These are phyloP conservation scores for Trogon melanurus DNA, from an alignment of 2,113 vertebrate genomes.

Conservation along the genomic window DNA sequence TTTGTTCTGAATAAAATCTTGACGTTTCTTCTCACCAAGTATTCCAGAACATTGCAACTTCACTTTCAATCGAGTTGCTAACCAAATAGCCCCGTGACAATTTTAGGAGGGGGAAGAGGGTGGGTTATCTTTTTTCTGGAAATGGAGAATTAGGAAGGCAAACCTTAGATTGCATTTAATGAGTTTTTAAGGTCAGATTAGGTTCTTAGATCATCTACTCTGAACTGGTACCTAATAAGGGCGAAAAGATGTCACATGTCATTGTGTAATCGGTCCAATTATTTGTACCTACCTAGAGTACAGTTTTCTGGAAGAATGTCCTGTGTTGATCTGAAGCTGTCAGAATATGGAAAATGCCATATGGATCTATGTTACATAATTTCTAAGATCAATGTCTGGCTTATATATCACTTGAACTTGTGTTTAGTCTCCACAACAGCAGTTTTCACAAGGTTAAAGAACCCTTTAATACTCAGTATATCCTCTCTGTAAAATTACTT, in stretches of 20 bases:
- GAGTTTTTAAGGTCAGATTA: background rate
- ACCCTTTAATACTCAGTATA: background rate
- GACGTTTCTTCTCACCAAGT: background rate
- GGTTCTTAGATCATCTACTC: background rate
- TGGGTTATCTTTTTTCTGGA: background rate
- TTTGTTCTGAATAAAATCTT: background rate
- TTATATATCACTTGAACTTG: background rate
- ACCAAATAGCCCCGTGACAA: background rate
- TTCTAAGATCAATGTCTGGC: background rate
- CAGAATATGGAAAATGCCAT: background rate
- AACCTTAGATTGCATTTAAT: background rate
- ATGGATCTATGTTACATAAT: accelerated
- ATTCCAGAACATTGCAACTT: background rate
- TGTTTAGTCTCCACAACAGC: background rate
- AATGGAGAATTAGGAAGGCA: background rate
- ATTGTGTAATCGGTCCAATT: background rate
- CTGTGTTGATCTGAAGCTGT: background rate
- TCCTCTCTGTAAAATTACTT: background rate
- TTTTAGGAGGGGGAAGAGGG: background rate
- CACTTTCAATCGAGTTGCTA: background rate
- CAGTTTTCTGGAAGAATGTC: background rate
- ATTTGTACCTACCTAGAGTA: background rate
- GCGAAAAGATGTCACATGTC: background rate
- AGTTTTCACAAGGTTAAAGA: background rate
- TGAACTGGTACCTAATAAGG: background rate